Percentiles rank a stretch among this genome's conserved stretches.
These are phyloP conservation scores for Monopterus albus DNA, from an alignment of 2,113 vertebrate species.

Conservation along the genomic window DNA sequence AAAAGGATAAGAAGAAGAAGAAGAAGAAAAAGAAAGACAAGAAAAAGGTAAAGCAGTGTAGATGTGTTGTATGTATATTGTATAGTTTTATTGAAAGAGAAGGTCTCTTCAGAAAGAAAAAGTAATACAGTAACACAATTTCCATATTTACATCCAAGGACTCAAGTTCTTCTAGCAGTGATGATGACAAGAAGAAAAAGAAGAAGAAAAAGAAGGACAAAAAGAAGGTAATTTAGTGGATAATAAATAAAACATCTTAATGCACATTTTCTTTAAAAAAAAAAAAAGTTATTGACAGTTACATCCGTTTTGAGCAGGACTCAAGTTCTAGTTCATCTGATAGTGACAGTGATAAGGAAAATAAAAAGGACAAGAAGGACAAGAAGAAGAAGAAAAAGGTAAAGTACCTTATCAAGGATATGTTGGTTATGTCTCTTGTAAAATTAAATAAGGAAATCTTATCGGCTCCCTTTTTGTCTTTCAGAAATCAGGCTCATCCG, in stretches of 20 bases:
- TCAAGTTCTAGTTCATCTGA: slow-evolving; percentile 46
- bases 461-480: neutral
- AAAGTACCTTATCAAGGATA: neutral
- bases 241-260: neutral
- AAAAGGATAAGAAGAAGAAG: slow-evolving; percentile 61
- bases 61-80: too few species aligned
- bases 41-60: slow-evolving; percentile 53
- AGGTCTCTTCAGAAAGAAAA: too few species aligned
- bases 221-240: slow-evolving; percentile 46
- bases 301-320: slow-evolving; percentile 41
- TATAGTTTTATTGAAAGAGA: too few species aligned
- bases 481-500: slow-evolving; percentile 34
- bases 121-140: neutral
- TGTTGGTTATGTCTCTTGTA: neutral
- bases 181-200: slow-evolving; percentile 65
- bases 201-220: slow-evolving; percentile 62
- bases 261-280: neutral
- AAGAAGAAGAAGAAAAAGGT: slow-evolving; percentile 47
- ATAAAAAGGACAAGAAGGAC: slow-evolving; percentile 52
- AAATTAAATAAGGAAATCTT: neutral
- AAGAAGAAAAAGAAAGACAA: slow-evolving; percentile 70
- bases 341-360: slow-evolving; percentile 49
- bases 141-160: slow-evolving; percentile 40
- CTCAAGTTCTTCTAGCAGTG: slow-evolving; percentile 53
- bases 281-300: neutral